phyloP scores from a whole-genome alignment of 1,140 invertebrate species.

The Drosophila ironensis region DNA sequence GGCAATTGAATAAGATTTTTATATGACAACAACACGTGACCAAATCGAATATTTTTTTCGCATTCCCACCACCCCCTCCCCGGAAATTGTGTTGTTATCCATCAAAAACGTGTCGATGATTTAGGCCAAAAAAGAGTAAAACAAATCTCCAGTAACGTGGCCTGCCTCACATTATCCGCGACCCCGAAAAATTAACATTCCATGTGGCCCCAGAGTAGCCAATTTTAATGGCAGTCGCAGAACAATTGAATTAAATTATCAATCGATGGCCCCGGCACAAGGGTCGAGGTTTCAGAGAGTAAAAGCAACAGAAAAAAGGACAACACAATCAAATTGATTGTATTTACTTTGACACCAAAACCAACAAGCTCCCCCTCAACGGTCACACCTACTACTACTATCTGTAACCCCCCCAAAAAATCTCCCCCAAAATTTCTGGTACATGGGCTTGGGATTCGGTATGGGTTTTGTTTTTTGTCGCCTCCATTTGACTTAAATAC shows the following conservation, averaged over 20 bases:
- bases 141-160: slow-evolving; percentile 39
- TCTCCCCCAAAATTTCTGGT: background rate
- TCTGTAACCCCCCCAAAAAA: background rate
- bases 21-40: slow-evolving; percentile 49
- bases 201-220: slow-evolving; percentile 35
- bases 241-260: slow-evolving; percentile 77
- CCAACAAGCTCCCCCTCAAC: slow-evolving; percentile 43
- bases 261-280: slow-evolving; percentile 55
- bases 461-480: slow-evolving; percentile 46
- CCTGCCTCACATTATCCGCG: slow-evolving; percentile 45
- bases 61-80: too few relatives aligned
- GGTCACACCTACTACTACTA: slow-evolving; percentile 24
- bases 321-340: slow-evolving; percentile 76
- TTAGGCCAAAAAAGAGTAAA: slow-evolving; percentile 11
- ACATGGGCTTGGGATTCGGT: slow-evolving; percentile 36
- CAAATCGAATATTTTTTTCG: slow-evolving; percentile 17
- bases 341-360: slow-evolving; percentile 75
- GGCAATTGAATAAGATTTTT: slow-evolving; percentile 49
- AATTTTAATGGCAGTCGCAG: slow-evolving; percentile 71
- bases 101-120: slow-evolving; percentile 48
- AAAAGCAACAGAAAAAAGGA: slow-evolving; percentile 24
- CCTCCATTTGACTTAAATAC: slow-evolving; percentile 72
- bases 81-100: slow-evolving; percentile 39
- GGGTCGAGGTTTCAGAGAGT: slow-evolving; percentile 23
- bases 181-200: slow-evolving; percentile 61